A percentile compares a stretch with the other conserved stretches of the same genome.
Evolutionary conservation across 2,888 invertebrate genomes (phyloP).

Genomic region (Lithodes maja): DNA sequence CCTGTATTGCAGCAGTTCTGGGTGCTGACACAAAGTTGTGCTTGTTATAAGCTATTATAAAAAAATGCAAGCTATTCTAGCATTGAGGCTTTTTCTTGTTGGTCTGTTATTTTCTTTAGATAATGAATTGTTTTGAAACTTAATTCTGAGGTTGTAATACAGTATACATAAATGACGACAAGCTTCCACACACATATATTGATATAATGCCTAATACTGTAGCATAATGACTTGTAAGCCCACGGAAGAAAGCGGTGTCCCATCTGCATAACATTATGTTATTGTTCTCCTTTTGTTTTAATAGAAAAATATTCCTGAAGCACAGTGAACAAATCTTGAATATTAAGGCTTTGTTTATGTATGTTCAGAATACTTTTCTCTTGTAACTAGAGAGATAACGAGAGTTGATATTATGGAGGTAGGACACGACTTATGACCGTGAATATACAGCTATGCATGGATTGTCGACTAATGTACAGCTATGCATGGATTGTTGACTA

Average conservation of each 20-base stretch:
- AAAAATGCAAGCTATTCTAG: neutral
- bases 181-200: slow-evolving; percentile 9
- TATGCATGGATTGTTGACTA: slow-evolving; percentile 18
- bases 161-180: neutral
- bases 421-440: no score
- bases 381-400: no score
- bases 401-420: no score
- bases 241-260: no score
- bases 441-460: neutral
- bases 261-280: no score
- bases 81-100: neutral
- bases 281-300: no score
- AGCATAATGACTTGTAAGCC: neutral
- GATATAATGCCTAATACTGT: neutral
- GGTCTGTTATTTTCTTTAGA: neutral
- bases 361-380: no score
- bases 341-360: no score
- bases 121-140: neutral
- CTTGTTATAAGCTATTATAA: neutral
- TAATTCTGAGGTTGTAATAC: neutral
- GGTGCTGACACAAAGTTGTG: neutral
- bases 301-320: no score
- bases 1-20: neutral
- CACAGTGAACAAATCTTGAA: no score
- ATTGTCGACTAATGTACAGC: slow-evolving; percentile 8